Evolutionary conservation across 2,888 invertebrate species (phyloP).

Genomic region (Epinotia ramella): DNA sequence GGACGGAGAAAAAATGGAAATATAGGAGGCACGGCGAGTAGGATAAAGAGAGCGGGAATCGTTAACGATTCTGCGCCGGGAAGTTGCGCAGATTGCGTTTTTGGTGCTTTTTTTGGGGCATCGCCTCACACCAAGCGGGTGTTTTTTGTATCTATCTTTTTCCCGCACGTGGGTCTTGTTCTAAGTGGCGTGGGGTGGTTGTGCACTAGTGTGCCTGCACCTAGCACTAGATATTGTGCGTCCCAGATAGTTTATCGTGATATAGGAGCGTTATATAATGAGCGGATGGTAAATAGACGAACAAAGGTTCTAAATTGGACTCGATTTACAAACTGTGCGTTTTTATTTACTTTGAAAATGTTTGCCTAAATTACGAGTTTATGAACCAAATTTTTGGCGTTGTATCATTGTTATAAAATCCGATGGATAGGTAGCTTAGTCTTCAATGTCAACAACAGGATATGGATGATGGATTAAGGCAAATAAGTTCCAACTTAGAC

Average conservation of each 20-base stretch:
- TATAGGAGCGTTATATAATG: conserved; percentile 75
- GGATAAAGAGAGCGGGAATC: conserved; percentile 85
- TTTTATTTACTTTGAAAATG: conserved; percentile 20
- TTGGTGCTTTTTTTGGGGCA: conserved; percentile 86
- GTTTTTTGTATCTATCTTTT: conserved; percentile 83
- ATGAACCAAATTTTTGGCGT: neutral
- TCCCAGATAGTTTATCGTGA: conserved; percentile 77
- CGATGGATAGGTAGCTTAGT: neutral
- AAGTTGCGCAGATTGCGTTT: conserved; percentile 86
- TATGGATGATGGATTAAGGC: neutral
- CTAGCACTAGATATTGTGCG: conserved; percentile 82
- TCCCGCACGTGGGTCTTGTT: conserved; percentile 74
- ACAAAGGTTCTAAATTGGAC: conserved; percentile 62
- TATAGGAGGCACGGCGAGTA: conserved; percentile 83
- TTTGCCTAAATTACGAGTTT: conserved; percentile 8
- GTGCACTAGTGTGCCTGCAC: conserved; percentile 68
- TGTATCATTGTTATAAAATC: neutral
- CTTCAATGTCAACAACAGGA: neutral
- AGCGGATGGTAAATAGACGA: conserved; percentile 74
- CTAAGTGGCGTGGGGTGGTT: conserved; percentile 55
- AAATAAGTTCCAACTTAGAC: too few species aligned
- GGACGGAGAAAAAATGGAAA: conserved; percentile 84
- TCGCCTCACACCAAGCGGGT: conserved; percentile 81
- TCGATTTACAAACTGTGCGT: conserved; percentile 23
- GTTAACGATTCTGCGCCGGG: conserved; percentile 86